Base-by-base conservation (phyloP, 2,888 invertebrate genomes). In the Phoenoteleia sp. region DNA sequence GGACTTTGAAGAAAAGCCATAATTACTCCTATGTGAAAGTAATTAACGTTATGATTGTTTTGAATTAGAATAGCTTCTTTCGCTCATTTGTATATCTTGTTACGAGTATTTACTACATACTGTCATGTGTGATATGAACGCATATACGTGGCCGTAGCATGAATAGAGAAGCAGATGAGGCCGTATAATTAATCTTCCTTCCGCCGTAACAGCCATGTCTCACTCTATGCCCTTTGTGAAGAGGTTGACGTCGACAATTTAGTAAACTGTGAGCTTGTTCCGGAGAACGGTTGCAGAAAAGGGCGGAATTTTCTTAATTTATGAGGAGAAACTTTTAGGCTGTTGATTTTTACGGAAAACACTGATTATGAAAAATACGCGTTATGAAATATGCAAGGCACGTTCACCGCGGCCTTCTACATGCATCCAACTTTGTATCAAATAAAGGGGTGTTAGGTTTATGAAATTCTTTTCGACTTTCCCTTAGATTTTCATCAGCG, bases 131-230 rank as follows among this genome's bases (percentile, higher is more conserved):
- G 86, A 83, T 81, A 83, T 86, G 74, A 81, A 69, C 74, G 64
- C 58, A 74, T 81, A 72, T 80, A 83, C 81, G 76, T 79, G 56
- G 76, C 54, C 58, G 54, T 49, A 60, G 86, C 74, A 66, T 85
- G 85, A 85, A 85, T 85, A 83, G 85, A 79, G 82, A 80, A 85
- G 85, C 85, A 85, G 85, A 82, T 85, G 85, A 85, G 82, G 76
- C 72, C 72, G 80, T 80, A 82, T 85, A 82, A 85, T 85, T 85
- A 85, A 85, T 85, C 80, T 82, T 85, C 85, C 81, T 85, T 85
- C 85, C 81, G 64, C 72, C 66, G 79, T 79, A 80, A 76, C 71
- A 82, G 75, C 75, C 49, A 85, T 62, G 80, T 82, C 82, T 82
- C 82, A 85, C 76, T 74, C 82, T 71, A 25, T 80, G 80, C 85